A percentile compares a stretch with the other conserved stretches of the same genome.
Evolutionary conservation across 2,113 vertebrate species (phyloP).

Genomic region (Onychorhynchus coronatus): DNA sequence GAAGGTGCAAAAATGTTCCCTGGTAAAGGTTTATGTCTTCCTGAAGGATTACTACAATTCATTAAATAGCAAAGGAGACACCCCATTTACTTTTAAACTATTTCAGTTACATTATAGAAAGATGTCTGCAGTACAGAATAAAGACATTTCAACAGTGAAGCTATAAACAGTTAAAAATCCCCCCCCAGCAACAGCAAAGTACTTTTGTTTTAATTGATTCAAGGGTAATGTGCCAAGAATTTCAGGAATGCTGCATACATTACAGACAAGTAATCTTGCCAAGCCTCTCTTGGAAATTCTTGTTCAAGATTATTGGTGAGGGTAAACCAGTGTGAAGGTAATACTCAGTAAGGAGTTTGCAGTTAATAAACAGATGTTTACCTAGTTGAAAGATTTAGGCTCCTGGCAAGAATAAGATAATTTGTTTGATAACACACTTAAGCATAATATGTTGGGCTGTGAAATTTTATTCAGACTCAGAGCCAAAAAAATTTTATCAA

Average conservation of each 20-base stretch:
- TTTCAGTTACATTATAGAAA: neutral
- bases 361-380: constrained; percentile 40
- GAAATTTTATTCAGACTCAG: constrained; percentile 1
- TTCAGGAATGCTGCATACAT: constrained; percentile 47
- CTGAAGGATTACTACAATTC: neutral
- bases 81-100: neutral
- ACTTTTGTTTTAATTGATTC: neutral
- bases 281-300: neutral
- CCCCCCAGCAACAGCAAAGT: neutral
- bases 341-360: neutral
- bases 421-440: neutral
- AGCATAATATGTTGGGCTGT: neutral
- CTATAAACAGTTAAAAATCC: neutral
- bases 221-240: constrained; percentile 7
- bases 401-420: neutral
- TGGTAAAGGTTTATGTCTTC: neutral
- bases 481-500: constrained; percentile 5
- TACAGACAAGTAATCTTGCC: neutral
- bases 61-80: neutral
- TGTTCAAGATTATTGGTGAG: neutral
- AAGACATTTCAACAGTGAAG: neutral
- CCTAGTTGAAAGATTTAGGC: neutral
- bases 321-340: neutral
- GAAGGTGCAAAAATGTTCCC: neutral
- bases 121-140: neutral